A percentile compares a stretch with the other conserved stretches of the same genome.
phyloP scores from a whole-genome alignment of 2,113 vertebrate species.

The Tachuris rubrigastra region DNA sequence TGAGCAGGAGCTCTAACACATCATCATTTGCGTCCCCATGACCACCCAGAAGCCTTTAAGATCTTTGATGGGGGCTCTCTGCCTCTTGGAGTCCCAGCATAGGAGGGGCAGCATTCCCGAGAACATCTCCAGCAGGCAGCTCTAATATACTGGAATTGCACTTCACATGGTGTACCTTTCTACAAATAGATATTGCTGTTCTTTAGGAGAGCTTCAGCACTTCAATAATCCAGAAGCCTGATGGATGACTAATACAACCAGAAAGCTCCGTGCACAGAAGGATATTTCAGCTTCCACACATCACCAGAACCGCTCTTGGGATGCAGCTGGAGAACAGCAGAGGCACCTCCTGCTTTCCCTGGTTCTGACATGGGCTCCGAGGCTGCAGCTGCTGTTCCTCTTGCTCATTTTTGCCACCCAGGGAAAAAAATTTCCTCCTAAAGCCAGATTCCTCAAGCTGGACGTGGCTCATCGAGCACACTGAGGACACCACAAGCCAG shows the following conservation, averaged over 20 bases:
- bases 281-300: constrained; percentile 9
- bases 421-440: background rate
- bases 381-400: background rate
- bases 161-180: constrained; percentile 45
- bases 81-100: background rate
- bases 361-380: background rate
- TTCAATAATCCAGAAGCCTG: constrained; percentile 47
- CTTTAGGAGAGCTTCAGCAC: constrained; percentile 33
- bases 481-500: background rate
- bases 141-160: background rate
- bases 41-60: background rate
- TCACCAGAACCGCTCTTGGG: background rate
- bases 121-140: background rate
- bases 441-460: background rate
- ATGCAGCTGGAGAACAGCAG: background rate
- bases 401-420: background rate
- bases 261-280: background rate
- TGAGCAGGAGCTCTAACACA: background rate
- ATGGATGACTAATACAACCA: constrained; percentile 58
- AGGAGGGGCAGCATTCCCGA: background rate
- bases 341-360: background rate
- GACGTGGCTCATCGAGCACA: background rate
- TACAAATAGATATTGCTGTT: constrained; percentile 48
- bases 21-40: rapidly evolving
- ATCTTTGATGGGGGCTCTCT: background rate